Conservation (phyloP, 2,888 invertebrate genomes). For the Eudasyphora cyanicolor region DNA sequence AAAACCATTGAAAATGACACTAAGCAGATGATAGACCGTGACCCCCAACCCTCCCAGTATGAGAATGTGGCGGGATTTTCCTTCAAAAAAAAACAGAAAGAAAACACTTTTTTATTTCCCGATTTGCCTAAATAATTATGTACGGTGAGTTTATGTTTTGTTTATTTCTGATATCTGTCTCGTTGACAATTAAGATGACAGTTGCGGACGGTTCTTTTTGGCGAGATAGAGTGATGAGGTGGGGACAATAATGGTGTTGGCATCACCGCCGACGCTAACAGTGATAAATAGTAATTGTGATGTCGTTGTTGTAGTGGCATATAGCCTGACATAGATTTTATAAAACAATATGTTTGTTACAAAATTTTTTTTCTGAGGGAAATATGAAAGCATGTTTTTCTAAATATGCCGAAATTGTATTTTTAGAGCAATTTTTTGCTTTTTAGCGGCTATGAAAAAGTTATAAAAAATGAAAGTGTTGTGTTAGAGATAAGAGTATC, state of each 20-base stretch:
- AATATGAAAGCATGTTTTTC: conserved; percentile 58
- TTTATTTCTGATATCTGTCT: conserved; percentile 41
- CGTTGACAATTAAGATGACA: conserved; percentile 60
- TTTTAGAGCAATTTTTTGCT: not conserved
- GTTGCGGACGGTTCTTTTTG: conserved; percentile 38
- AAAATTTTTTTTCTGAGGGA: conserved; percentile 11
- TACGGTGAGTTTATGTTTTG: not conserved
- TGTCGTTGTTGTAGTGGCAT: too few species aligned
- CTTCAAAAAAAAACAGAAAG: conserved; percentile 30
- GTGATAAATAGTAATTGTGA: too few species aligned
- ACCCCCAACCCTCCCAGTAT: conserved; percentile 3
- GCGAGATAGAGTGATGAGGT: not conserved
- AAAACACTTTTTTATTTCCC: not conserved
- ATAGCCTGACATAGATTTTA: too few species aligned
- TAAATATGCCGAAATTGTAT: not conserved
- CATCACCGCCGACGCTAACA: conserved; percentile 11
- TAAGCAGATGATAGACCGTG: conserved; percentile 23
- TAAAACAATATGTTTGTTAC: conserved; percentile 32
- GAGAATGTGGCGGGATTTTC: not conserved
- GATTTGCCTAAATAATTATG: conserved; percentile 34
- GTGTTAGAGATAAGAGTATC: not conserved
- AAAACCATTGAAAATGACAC: not conserved
- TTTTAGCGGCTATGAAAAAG: not conserved
- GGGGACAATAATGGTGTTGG: conserved; percentile 5
- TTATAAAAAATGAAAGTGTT: not conserved